Base-by-base conservation (phyloP, 2,797 vertebrate species). In the Mico argentatus region DNA sequence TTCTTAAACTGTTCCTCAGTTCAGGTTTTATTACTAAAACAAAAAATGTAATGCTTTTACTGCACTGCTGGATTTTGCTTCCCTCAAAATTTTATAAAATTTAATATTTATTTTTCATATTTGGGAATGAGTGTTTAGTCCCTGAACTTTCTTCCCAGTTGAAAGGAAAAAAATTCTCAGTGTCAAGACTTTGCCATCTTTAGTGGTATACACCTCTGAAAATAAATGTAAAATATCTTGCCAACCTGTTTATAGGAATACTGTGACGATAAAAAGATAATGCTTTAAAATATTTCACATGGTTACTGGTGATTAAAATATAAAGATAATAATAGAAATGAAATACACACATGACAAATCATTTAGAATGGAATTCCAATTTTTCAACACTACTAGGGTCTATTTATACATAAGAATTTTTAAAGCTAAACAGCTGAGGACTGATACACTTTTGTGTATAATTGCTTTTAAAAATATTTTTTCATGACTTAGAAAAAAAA, bases 41-140 rank as follows among this genome's bases (percentile, higher is more conserved):
- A 83, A 94, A 52, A 93, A 92, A 59, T 30, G 72, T 72, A 41
- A 85, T 82, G 22, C 30, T 92, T 86, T 92, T 75, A 72, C 17
- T 80, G 41, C 4, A 75, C 90, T 96, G 19, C 55, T 80, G 50
- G 24, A 61, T 84, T 50, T 36, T 86, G 46, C 20, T 92, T 81
- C 80, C 77, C n/a, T 77, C 50, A 95, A 90, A 26, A 57, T 64
- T 95, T 93, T 77, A n/a, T 39, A 79, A 24, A 87, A 50, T 4
- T 75, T 80, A 80, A 59, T 20, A 52, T 92, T 88, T 92, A 89
- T 76, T 97, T 96, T 92, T 95, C 19, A 64, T 86, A 82, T 91
- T 88, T 86, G 20, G 30, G 80, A 96, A 91, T 83, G 27, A 30
- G 70, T 86, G 9, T 81, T 85, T 46, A 26, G 19, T 90, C 24